Percentiles rank a stretch among this genome's conserved stretches.
Conservation (phyloP, 2,113 vertebrate genomes). For the Turnix velox region DNA sequence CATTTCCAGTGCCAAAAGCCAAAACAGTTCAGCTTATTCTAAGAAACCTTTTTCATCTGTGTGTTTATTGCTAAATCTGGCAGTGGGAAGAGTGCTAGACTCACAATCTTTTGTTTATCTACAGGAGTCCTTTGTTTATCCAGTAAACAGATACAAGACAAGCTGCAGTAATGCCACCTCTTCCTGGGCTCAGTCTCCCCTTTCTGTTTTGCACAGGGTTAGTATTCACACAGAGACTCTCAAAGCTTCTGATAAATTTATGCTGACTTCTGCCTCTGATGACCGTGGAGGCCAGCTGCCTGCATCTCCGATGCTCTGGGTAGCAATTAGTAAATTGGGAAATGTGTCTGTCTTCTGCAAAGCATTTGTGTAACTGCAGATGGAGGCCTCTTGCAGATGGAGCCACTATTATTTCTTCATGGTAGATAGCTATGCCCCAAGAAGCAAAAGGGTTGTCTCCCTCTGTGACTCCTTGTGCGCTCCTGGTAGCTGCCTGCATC, state of each 20-base stretch:
- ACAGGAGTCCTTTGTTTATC: background rate
- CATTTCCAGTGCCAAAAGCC: conserved; percentile 31
- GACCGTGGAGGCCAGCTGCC: background rate
- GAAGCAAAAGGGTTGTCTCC: background rate
- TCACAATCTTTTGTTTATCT: conserved; percentile 5
- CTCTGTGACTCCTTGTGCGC: accelerated
- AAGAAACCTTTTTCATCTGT: background rate
- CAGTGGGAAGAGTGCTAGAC: background rate
- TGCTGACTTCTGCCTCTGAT: background rate
- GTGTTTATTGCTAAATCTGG: conserved; percentile 1
- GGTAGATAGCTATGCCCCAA: background rate
- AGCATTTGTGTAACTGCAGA: background rate
- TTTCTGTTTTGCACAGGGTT: background rate
- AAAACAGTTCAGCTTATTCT: background rate
- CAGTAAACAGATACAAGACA: background rate
- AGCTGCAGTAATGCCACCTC: background rate
- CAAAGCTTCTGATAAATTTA: background rate
- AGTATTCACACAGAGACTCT: background rate
- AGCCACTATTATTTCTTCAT: background rate
- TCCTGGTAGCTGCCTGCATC: background rate
- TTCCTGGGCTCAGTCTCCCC: background rate
- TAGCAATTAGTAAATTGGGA: background rate
- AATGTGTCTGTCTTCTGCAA: background rate
- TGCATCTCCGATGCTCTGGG: background rate
- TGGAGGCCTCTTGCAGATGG: background rate